Evolutionary conservation across 2,797 vertebrate genomes (phyloP), one percentile per base, ranked within the genome.

Genomic region (Scarus forsteni): DNA sequence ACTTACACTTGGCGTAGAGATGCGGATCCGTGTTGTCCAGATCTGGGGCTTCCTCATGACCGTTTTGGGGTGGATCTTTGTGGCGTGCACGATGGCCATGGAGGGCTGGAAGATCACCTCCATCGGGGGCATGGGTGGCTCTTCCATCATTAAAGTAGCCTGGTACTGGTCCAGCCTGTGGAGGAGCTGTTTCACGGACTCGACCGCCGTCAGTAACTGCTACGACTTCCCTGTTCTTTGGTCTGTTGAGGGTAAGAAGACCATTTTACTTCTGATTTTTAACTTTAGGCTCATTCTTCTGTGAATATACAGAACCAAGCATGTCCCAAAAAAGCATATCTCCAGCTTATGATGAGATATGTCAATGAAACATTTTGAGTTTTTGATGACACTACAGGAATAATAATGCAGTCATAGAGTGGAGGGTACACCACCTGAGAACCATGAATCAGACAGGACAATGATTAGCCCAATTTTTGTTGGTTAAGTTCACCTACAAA

Each of bases 141-240:
- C 86, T 5, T 92, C 95, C 18, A 94, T 99, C 57, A 93, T 99
- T 75, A 97, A 94, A 77, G 96, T 97, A 65, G 95, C 95, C 80
- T 97, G 97, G 93, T 96, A 96, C 89, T 99, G 96, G 96, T 95
- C 98, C 90, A 99, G 96, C 85, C 92, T 98, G 46, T 99, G 98
- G 97, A 96, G 95, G 91, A 93, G 95, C 10, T 99, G 97, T 77
- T 96, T 94, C 43, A 98, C 96, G 4, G 95, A 97, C 87, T 97
- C 98, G 34, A 96, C 96, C 0, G 94, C 96, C 1, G 94, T 98
- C 76, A 95, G 88, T 90, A 98, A 96, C 93, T 99, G 98, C 88
- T 95, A 96, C 48, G 96, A 99, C 85, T 98, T 95, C 77, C 96
- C 97, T 0, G 92, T 96, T 79, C 95, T 98, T 80, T 96, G 97